Evolutionary conservation across 2,888 invertebrate species (phyloP), one percentile per base, ranked within the genome.

Genomic region (Tetrapedia diversipes): DNA sequence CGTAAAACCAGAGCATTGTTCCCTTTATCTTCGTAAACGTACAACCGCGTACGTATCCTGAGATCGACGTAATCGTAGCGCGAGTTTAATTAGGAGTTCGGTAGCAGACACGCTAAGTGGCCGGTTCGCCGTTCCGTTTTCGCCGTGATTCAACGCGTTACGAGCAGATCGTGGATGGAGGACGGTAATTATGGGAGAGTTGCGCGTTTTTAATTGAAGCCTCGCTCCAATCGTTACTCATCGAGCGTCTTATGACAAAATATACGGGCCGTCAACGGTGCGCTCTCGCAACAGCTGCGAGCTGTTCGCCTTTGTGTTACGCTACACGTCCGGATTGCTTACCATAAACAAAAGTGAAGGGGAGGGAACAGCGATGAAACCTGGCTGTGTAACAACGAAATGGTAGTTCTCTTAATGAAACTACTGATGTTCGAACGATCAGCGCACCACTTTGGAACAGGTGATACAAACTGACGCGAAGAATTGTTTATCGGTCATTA

Each of bases 261-360:
- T 72, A 72, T 69, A 72, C 72, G 37, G 32, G 39, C 53, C 53
- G 72, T 72, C 69, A 60, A 60, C 72, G 53, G 27, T 45, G 53
- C 22, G 37, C 39, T 47, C 14, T 60, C 53, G 59, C 19, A 29
- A 16, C 72, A 72, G 72, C 72, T 72, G 72, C 53, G 37, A 72
- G 16, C 53, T n/a, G 22, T 53, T 72, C 59, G 59, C 69, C 34
- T 32, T 60, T 69, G 29, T 45, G 69, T 53, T 59, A 24, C 69
- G 51, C 43, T 69, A 45, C 39, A 29, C 29, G 69, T 59, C 43
- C 53, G 22, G 51, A 19, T 22, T 22, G 69, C 27, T 59, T 43
- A 16, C 16, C 29, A 45, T 32, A 45, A 69, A 60, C 53, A 59
- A 60, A 67, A 49, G 49, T 51, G 41, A 49, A 41, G 56, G 6